Evolutionary conservation across 1,140 invertebrate genomes (phyloP), one percentile per base, ranked within the genome.

Genomic region (Pentalonia nigronervosa): DNA sequence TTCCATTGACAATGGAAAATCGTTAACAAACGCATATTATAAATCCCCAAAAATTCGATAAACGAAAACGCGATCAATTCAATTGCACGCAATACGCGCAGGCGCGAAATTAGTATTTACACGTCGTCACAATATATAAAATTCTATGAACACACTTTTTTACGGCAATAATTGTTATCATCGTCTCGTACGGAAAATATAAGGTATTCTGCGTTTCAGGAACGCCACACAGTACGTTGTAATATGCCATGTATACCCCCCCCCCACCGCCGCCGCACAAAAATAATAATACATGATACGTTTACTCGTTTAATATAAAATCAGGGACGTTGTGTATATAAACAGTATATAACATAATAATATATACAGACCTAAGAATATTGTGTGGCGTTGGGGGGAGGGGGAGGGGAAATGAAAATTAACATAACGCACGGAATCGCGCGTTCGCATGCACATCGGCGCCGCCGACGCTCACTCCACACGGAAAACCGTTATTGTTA

Each of bases 401-500:
- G n/a, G n/a, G n/a, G n/a, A n/a, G n/a, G 50, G 25, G 34, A 91
- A 91, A 47, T 81, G 30, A 81, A 91, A 76, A 91, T 91, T 67
- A 76, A 91, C 90, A 91, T 91, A 91, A 81, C 90, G 90, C 90
- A 88, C 47, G 45, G 45, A 91, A 91, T 91, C 60, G 8, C 60
- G 8, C 34, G 36, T 87, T 87, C 34, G 50, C 88, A 90, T 90
- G 88, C 30, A n/a, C n/a, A 67, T 67, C 60, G 30, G 60, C 60
- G 60, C 60, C 60, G n/a, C 60, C n/a, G 60, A 25, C 56, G 56
- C 34, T 41, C 48, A 21, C 60, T 36, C 11, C 41, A 91, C 90
- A 91, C 60, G 90, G 45, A 81, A 91, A 91, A 81, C 90, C 56
- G 90, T 91, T 91, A 67, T 81, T 91, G 56, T 91, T 81, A 47